Evolutionary conservation across 1,140 invertebrate species (phyloP), one percentile per base, ranked within the genome.

Genomic region (Psix sp.): DNA sequence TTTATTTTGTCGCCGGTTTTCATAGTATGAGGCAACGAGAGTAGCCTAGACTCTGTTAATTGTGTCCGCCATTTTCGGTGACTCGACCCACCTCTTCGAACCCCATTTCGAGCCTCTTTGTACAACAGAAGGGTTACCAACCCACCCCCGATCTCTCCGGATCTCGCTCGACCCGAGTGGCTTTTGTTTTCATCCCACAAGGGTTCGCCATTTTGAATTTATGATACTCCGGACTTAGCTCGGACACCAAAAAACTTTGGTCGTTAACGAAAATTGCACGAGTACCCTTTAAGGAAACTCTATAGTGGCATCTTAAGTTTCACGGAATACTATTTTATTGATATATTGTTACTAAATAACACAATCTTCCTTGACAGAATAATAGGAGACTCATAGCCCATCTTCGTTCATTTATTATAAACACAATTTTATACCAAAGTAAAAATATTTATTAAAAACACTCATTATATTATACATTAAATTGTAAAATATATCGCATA

Each of bases 11-110:
- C 68, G 51, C 72, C 46, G 60, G 60, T 77, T 74, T 76, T 70
- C 73, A 78, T 71, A 62, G 73, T 62, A 57, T 60, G 71, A 39
- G 52, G 56, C 67, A 73, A 72, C 74, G 73, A 71, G 77, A 73
- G 67, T 78, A 77, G 81, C 77, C 82, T 77, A 81, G 81, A 77
- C 81, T 82, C 74, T 65, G 57, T 77, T 77, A 77, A 77, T 77
- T 86, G 86, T 84, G 86, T 86, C 84, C 84, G 86, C 85, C 86
- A 87, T 87, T 87, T 87, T 86, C 84, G 82, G 80, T 80, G 74
- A 78, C 77, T 77, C 80, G 80, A 84, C 73, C 77, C 82, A 80
- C 81, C 77, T 77, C 77, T 76, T 56, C 66, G 68, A 62, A 57
- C 56, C 76, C 78, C 70, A 51, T 67, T 67, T 67, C 63, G 63